Evolutionary conservation across 2,797 vertebrate genomes (phyloP).

Genomic region (Cyprinella venusta): DNA sequence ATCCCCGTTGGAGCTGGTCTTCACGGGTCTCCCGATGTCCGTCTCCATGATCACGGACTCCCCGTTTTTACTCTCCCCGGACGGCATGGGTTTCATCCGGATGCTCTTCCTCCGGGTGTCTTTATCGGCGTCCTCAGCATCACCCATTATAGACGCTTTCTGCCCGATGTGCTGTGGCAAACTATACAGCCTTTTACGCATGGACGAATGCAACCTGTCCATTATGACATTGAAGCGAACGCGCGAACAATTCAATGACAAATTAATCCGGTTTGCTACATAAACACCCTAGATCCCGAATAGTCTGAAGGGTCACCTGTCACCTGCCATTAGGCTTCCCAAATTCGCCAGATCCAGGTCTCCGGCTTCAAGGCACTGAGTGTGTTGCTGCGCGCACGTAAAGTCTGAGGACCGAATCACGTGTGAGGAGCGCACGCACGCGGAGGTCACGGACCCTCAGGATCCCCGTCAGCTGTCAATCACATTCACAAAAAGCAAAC

Average conservation of each 20-base stretch:
- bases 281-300: conserved; percentile 65
- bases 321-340: conserved; percentile 68
- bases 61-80: conserved; percentile 79
- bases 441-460: conserved; percentile 72
- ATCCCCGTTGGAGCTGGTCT: conserved; percentile 95
- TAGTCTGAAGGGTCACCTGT: conserved; percentile 75
- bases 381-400: conserved; percentile 69
- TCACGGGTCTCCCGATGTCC: conserved; percentile 84
- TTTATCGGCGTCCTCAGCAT: conserved; percentile 87
- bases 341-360: conserved; percentile 63
- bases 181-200: conserved; percentile 99
- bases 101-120: conserved; percentile 92
- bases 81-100: conserved; percentile 89
- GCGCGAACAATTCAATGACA: conserved; percentile 52
- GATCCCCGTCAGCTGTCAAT: conserved; percentile 69
- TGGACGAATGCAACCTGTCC: conserved; percentile 96
- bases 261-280: conserved; percentile 62
- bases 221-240: conserved; percentile 81
- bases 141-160: conserved; percentile 92
- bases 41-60: conserved; percentile 86
- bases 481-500: conserved; percentile 69
- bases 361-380: conserved; percentile 69
- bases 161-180: conserved; percentile 95
- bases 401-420: conserved; percentile 65
- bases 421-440: conserved; percentile 70